Conservation (phyloP, 2,888 invertebrate species). For the Therioaphis trifolii region DNA sequence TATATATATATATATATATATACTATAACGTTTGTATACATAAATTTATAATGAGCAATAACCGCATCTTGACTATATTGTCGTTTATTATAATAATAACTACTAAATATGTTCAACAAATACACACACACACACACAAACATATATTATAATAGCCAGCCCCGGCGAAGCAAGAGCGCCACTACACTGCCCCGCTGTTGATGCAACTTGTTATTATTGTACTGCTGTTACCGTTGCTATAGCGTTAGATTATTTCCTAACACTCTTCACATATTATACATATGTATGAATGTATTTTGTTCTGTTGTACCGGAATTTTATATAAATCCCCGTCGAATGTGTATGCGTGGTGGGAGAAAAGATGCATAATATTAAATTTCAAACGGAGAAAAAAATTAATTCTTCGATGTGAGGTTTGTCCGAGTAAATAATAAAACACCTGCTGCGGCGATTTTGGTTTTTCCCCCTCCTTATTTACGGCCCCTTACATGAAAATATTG, state of each 20-base stretch:
- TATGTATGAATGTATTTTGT: background rate
- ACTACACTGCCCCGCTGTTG: too few relatives aligned
- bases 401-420: conserved; percentile 16
- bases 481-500: conserved; percentile 12
- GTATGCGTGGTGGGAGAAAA: background rate
- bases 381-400: conserved; percentile 29
- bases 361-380: conserved; percentile 49
- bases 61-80: too few relatives aligned
- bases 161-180: background rate
- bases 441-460: conserved; percentile 43
- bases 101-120: background rate
- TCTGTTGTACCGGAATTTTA: background rate
- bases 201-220: too few relatives aligned
- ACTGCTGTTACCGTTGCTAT: background rate
- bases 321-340: background rate
- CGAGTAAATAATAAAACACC: conserved; percentile 54
- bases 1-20: too few relatives aligned
- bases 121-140: too few relatives aligned
- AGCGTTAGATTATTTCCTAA: background rate
- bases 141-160: too few relatives aligned
- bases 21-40: too few relatives aligned
- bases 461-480: conserved; percentile 12
- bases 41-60: too few relatives aligned
- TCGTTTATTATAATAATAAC: background rate
- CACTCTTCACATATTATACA: background rate